A percentile compares a stretch with the other conserved stretches of the same genome.
Evolutionary conservation across 2,888 invertebrate species (phyloP).

Genomic region (Sceliomorpha sp.): DNA sequence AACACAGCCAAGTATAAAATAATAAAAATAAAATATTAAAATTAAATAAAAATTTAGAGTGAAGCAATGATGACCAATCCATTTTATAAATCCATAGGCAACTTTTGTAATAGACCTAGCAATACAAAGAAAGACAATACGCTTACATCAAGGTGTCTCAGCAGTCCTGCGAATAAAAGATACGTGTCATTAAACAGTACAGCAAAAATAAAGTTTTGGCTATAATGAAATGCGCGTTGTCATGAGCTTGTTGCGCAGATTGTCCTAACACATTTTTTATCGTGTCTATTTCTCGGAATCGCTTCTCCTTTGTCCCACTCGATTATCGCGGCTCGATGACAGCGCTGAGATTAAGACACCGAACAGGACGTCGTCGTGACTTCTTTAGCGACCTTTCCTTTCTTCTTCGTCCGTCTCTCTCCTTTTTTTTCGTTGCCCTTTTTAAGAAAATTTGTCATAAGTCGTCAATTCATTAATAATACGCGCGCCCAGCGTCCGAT

Average conservation of each 20-base stretch:
- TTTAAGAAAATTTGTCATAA: conserved; percentile 42
- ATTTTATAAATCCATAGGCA: no score
- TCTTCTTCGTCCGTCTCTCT: no score
- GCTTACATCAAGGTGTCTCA: no score
- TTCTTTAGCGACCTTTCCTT: conserved; percentile 15
- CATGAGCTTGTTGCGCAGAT: conserved; percentile 20
- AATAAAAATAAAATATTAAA: no score
- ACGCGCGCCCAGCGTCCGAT: conserved; percentile 60
- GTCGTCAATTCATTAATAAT: conserved; percentile 66
- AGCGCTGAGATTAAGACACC: conserved; percentile 47
- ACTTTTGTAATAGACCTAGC: no score
- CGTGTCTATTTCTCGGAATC: conserved; percentile 39
- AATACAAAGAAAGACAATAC: no score
- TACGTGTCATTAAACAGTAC: conserved; percentile 16
- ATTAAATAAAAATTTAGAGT: no score
- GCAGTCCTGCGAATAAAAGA: no score
- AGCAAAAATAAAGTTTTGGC: conserved; percentile 16
- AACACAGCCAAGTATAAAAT: no score
- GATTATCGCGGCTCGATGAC: conserved; percentile 41
- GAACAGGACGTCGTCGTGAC: conserved; percentile 13
- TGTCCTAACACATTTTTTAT: conserved; percentile 30
- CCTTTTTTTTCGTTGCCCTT: no score
- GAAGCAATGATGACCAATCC: no score
- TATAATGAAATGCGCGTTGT: conserved; percentile 26
- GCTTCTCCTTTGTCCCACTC: conserved; percentile 24